Evolutionary conservation across 1,140 invertebrate genomes (phyloP).

Genomic region (Acromyrmex heyeri): DNA sequence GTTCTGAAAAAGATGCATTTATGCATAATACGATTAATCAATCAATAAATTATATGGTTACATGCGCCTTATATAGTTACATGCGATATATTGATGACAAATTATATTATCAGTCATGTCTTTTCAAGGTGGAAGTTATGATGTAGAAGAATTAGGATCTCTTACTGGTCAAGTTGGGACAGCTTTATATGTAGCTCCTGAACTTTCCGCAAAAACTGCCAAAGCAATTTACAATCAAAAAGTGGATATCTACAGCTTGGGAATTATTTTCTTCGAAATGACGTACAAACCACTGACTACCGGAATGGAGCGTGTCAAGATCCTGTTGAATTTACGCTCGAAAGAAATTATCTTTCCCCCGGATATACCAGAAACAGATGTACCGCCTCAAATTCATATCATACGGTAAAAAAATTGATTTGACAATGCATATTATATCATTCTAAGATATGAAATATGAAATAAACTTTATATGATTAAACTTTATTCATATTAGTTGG

Average conservation of each 20-base stretch:
- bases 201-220: constrained; percentile 90
- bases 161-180: constrained; percentile 96
- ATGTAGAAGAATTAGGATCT: constrained; percentile 84
- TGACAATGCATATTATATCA: background rate
- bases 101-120: background rate
- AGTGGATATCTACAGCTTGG: constrained; percentile 97
- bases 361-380: constrained; percentile 87
- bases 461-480: background rate
- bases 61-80: background rate
- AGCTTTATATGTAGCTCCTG: constrained; percentile 97
- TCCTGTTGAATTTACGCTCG: constrained; percentile 90
- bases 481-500: constrained; percentile 87
- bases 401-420: constrained; percentile 80
- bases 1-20: too few relatives aligned
- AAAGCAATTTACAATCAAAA: constrained; percentile 96
- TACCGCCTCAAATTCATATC: constrained; percentile 84
- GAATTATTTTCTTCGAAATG: constrained; percentile 98
- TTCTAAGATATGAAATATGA: background rate
- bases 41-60: too few relatives aligned
- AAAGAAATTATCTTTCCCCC: constrained; percentile 90
- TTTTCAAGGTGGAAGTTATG: constrained; percentile 76
- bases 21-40: too few relatives aligned
- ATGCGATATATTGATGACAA: background rate
- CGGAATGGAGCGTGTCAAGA: constrained; percentile 95
- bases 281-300: constrained; percentile 92